A percentile compares a stretch with the other conserved stretches of the same genome.
phyloP scores from a whole-genome alignment of 2,113 vertebrate genomes.

The Scomber scombrus region DNA sequence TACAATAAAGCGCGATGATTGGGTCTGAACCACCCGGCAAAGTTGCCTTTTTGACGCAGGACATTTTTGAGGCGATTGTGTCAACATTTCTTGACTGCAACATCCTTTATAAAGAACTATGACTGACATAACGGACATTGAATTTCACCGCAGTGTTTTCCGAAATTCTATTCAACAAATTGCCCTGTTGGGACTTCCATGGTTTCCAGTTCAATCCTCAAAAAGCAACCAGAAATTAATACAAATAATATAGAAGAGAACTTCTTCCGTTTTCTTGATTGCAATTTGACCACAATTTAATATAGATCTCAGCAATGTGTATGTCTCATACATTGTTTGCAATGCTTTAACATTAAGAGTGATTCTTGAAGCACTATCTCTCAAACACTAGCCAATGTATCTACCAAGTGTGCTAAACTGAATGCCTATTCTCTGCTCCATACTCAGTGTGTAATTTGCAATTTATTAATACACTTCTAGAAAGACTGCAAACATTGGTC shows the following conservation, averaged over 20 bases:
- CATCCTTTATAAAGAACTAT: constrained; percentile 73
- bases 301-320: constrained; percentile 49
- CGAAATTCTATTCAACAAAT: constrained; percentile 72
- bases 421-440: too few species aligned
- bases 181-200: constrained; percentile 67
- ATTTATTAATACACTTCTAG: too few species aligned
- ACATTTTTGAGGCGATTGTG: constrained; percentile 83
- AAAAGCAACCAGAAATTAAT: constrained; percentile 40
- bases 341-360: too few species aligned
- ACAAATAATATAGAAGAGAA: constrained; percentile 58
- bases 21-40: constrained; percentile 41
- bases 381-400: too few species aligned
- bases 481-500: too few species aligned
- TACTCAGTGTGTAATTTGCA: too few species aligned
- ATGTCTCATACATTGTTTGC: background rate
- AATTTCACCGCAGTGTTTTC: constrained; percentile 77
- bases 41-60: constrained; percentile 68
- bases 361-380: too few species aligned
- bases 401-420: too few species aligned
- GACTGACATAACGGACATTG: constrained; percentile 60
- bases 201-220: constrained; percentile 59
- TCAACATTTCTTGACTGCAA: constrained; percentile 74
- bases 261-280: constrained; percentile 41
- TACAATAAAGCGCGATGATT: constrained; percentile 68
- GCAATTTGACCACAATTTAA: constrained; percentile 65